phyloP scores from a whole-genome alignment of 2,888 invertebrate genomes.

The Cetonia aurata region DNA sequence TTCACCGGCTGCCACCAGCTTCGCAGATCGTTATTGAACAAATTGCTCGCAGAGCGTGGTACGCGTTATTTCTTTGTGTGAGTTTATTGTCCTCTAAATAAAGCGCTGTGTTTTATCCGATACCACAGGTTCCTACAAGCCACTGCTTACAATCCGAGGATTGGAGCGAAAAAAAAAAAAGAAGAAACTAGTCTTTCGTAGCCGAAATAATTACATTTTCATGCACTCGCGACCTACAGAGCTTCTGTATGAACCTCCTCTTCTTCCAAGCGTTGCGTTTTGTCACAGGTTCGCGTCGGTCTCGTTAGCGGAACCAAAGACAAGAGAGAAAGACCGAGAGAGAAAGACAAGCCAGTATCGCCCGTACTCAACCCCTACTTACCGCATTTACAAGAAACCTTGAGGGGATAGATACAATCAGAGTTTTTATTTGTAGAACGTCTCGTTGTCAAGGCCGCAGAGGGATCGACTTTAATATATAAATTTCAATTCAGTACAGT shows the following conservation, averaged over 20 bases:
- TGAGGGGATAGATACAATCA: constrained; percentile 55
- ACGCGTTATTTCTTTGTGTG: constrained; percentile 28
- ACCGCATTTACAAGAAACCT: constrained; percentile 46
- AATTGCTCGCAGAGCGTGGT: constrained; percentile 25
- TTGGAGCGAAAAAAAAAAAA: constrained; percentile 27
- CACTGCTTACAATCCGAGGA: neutral
- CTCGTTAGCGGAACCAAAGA: constrained; percentile 50
- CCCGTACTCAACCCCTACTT: constrained; percentile 47
- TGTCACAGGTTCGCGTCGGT: constrained; percentile 48
- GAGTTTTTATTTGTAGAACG: constrained; percentile 55
- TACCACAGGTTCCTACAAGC: constrained; percentile 13
- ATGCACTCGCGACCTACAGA: constrained; percentile 40
- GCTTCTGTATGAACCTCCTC: constrained; percentile 10
- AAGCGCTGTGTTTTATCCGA: constrained; percentile 15
- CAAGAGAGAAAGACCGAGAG: constrained; percentile 13
- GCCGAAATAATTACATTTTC: constrained; percentile 49
- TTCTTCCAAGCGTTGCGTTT: constrained; percentile 43
- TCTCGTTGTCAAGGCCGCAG: constrained; percentile 57
- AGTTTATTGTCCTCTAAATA: constrained; percentile 38
- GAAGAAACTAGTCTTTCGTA: constrained; percentile 43
- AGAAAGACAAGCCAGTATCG: constrained; percentile 46
- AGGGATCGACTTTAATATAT: constrained; percentile 51
- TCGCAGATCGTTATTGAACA: constrained; percentile 29
- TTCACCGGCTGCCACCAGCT: neutral
- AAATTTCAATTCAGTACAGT: constrained; percentile 46